Evolutionary conservation across 2,113 vertebrate species (phyloP).

Genomic region (Boleophthalmus pectinirostris): DNA sequence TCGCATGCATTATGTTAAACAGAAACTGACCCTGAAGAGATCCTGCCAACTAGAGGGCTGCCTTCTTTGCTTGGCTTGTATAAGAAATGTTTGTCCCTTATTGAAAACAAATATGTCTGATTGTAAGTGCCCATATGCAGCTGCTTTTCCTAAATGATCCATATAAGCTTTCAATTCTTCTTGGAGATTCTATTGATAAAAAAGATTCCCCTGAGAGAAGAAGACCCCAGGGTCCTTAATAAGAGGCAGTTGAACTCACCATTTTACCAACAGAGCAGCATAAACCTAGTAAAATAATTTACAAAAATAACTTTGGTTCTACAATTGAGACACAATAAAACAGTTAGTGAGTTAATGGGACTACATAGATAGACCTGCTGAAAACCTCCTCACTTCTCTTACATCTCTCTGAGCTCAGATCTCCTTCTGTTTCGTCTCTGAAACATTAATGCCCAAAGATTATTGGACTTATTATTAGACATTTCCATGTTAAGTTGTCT

Average conservation of each 20-base stretch:
- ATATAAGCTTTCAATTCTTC: no score
- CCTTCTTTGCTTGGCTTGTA: neutral
- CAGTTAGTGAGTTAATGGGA: no score
- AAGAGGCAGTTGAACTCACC: neutral
- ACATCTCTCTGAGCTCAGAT: no score
- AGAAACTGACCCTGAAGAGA: neutral
- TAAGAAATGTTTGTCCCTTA: neutral
- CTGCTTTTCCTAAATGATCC: no score
- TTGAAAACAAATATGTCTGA: neutral
- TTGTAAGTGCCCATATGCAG: no score
- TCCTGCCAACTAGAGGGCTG: neutral
- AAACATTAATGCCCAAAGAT: no score
- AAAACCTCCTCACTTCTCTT: no score
- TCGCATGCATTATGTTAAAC: conserved; percentile 14
- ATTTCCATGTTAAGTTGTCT: no score
- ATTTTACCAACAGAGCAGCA: neutral
- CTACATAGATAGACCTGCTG: no score
- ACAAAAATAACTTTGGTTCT: neutral
- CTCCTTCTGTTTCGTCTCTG: no score
- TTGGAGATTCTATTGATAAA: no score
- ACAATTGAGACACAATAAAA: neutral
- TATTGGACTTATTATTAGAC: no score
- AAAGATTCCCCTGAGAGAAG: neutral
- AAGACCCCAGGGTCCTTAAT: neutral
- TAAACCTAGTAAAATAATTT: neutral